These are phyloP conservation scores for Masnerella sp. DNA, from an alignment of 2,888 invertebrate species.

Conservation along the genomic window DNA sequence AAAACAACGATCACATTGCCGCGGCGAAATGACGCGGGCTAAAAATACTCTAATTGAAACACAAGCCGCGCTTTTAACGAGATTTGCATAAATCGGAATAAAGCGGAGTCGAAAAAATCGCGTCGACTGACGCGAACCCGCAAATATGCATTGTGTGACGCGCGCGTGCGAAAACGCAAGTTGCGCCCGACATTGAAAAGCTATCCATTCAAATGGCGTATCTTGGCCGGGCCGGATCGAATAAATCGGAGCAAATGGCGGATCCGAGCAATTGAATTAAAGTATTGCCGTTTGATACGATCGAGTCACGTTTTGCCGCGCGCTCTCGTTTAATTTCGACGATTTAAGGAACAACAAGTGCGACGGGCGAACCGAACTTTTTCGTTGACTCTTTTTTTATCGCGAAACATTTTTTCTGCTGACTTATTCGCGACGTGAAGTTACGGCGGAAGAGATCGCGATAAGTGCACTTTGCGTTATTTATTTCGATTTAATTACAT, in stretches of 20 bases:
- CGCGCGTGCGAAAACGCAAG: constrained; percentile 9
- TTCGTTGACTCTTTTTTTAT: no score
- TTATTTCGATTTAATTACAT: no score
- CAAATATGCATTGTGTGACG: constrained; percentile 21
- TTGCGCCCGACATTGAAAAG: constrained; percentile 24
- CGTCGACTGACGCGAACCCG: neutral
- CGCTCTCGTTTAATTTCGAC: constrained; percentile 13
- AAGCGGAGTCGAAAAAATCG: constrained; percentile 13
- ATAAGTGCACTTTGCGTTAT: no score
- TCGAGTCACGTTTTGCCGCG: constrained; percentile 9
- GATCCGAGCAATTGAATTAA: constrained; percentile 3
- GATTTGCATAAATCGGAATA: constrained; percentile 47
- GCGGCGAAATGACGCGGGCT: constrained; percentile 1
- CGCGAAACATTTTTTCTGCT: no score
- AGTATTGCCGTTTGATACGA: constrained; percentile 6
- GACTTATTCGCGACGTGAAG: no score
- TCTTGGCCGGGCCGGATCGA: constrained; percentile 4
- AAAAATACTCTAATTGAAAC: constrained; percentile 35
- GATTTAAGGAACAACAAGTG: constrained; percentile 10
- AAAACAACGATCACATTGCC: neutral
- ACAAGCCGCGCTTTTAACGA: constrained; percentile 37
- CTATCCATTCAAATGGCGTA: constrained; percentile 10
- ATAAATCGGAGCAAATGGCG: constrained; percentile 15
- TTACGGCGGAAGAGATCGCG: no score
- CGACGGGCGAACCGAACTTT: no score